These are phyloP conservation scores for Macropodus opercularis DNA, from an alignment of 2,797 vertebrate species.

Conservation along the genomic window DNA sequence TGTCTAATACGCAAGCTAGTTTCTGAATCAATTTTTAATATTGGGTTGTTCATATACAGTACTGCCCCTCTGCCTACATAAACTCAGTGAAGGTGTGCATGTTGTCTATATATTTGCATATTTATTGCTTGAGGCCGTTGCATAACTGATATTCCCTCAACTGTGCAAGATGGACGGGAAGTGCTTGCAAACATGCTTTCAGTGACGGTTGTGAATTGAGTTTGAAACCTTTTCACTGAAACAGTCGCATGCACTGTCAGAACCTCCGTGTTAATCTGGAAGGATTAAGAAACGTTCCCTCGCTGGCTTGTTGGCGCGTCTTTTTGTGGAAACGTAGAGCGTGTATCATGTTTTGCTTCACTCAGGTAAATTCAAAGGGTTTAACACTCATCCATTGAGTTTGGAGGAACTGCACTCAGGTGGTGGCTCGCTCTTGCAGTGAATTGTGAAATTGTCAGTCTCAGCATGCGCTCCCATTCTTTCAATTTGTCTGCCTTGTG, in stretches of 20 bases:
- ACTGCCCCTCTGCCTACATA: constrained; percentile 14
- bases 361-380: constrained; percentile 22
- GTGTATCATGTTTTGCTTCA: constrained; percentile 10
- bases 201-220: constrained; percentile 24
- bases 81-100: constrained; percentile 36
- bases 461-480: constrained; percentile 13
- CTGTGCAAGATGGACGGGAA: constrained; percentile 45
- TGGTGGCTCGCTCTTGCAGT: constrained; percentile 35
- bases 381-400: constrained; percentile 24
- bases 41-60: constrained; percentile 24
- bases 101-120: constrained; percentile 57
- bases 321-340: constrained; percentile 6
- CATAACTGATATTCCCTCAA: constrained; percentile 47
- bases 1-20: constrained; percentile 41
- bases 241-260: constrained; percentile 25
- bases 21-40: constrained; percentile 50
- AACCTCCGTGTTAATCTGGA: constrained; percentile 21
- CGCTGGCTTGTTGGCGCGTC: constrained; percentile 14
- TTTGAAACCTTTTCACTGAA: constrained; percentile 11
- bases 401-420: constrained; percentile 22
- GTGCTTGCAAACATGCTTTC: not conserved
- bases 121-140: constrained; percentile 57
- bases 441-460: constrained; percentile 44
- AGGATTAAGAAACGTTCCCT: constrained; percentile 27
- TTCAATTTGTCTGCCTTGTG: constrained; percentile 28